Conservation (phyloP, 2,113 vertebrate genomes). For the Talpa occidentalis region DNA sequence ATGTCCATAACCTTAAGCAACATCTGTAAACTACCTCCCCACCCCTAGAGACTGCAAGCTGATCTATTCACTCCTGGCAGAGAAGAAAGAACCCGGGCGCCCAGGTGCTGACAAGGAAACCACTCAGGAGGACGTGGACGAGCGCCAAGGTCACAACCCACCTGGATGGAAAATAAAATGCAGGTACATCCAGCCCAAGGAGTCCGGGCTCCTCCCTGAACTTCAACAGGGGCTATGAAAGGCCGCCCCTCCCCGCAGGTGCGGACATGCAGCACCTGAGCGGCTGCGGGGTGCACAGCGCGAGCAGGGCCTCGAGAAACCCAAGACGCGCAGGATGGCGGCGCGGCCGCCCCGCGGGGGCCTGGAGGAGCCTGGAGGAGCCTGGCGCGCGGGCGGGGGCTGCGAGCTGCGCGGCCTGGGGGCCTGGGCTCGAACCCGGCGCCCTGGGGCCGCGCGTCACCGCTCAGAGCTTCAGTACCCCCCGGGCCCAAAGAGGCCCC, state of each 20-base stretch:
- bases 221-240: background rate
- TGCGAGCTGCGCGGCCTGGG: too few relatives aligned
- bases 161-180: background rate
- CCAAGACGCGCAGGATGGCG: fast-evolving
- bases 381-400: too few relatives aligned
- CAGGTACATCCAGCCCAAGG: background rate
- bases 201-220: background rate
- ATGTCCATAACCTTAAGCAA: background rate
- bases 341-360: too few relatives aligned
- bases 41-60: background rate
- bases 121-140: background rate
- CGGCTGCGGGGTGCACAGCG: fast-evolving
- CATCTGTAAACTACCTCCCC: background rate
- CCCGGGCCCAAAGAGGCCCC: background rate
- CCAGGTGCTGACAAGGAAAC: constrained; percentile 50
- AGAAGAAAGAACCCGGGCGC: background rate
- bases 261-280: background rate
- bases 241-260: background rate
- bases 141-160: constrained; percentile 1
- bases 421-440: background rate
- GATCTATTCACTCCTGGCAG: background rate
- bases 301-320: background rate
- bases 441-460: background rate
- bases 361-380: too few relatives aligned
- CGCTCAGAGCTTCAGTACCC: background rate